phyloP scores from a whole-genome alignment of 2,113 vertebrate genomes.

The Psittacula cyanocephala region DNA sequence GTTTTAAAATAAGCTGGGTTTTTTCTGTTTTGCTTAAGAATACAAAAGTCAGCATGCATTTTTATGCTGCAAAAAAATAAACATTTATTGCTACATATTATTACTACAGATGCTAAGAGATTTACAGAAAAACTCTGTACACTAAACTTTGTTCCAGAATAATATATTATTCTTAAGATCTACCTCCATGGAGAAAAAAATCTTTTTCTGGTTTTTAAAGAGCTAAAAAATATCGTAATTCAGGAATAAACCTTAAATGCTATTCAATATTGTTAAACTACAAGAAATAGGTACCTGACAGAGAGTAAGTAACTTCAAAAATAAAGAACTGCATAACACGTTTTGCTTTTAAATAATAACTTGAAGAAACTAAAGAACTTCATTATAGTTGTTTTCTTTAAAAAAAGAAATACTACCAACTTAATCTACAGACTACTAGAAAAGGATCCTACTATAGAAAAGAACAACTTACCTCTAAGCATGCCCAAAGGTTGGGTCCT shows the following conservation, averaged over 20 bases:
- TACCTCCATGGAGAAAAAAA: background rate
- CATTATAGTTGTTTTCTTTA: background rate
- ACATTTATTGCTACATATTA: background rate
- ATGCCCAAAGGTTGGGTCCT: slow-evolving; percentile 98
- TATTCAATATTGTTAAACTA: background rate
- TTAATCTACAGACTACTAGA: background rate
- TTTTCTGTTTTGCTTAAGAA: background rate
- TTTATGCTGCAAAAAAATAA: background rate
- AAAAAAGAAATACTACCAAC: background rate
- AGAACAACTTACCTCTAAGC: slow-evolving; percentile 86
- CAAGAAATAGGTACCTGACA: background rate
- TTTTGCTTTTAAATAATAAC: background rate
- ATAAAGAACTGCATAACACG: background rate
- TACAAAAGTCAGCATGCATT: background rate
- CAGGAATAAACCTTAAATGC: background rate
- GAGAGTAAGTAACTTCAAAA: background rate
- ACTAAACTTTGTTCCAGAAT: background rate
- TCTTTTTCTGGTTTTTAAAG: background rate
- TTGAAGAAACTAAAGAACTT: background rate
- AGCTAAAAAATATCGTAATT: background rate
- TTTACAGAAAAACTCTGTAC: background rate
- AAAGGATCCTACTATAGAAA: background rate
- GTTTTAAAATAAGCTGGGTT: background rate
- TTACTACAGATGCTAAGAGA: background rate
- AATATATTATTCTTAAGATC: background rate